phyloP scores from a whole-genome alignment of 2,888 invertebrate genomes.

The Drosophila kambysellisi region DNA sequence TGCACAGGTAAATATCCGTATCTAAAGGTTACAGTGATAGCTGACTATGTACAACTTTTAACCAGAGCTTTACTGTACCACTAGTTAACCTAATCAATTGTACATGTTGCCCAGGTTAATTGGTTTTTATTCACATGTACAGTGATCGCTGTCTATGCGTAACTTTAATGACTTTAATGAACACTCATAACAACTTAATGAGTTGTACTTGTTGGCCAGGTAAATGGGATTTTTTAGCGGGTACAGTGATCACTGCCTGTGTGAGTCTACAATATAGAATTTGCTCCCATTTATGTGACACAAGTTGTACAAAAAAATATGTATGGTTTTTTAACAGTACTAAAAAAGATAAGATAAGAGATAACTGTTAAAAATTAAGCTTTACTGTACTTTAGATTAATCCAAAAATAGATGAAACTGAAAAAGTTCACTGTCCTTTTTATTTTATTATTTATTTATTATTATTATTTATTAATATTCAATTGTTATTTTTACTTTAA shows the following conservation, averaged over 20 bases:
- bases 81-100: not conserved
- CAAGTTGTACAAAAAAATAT: no score
- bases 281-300: no score
- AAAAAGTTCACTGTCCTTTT: not conserved
- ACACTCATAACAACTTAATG: not conserved
- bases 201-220: not conserved
- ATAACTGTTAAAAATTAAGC: not conserved
- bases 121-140: slow-evolving; percentile 5
- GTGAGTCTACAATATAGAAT: no score
- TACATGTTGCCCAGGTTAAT: slow-evolving; percentile 17
- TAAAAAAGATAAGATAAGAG: no score
- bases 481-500: slow-evolving; percentile 10
- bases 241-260: not conserved
- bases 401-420: slow-evolving; percentile 3
- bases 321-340: no score
- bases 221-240: not conserved
- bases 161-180: not conserved
- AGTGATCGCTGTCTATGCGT: slow-evolving; percentile 25
- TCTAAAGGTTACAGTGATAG: slow-evolving; percentile 37
- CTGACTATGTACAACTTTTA: not conserved
- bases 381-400: slow-evolving; percentile 3
- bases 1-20: slow-evolving; percentile 46
- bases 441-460: not conserved
- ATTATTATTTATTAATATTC: no score
- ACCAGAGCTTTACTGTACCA: not conserved